These are phyloP conservation scores for Macrotis lagotis DNA, from an alignment of 2,113 vertebrate species.

Conservation along the genomic window DNA sequence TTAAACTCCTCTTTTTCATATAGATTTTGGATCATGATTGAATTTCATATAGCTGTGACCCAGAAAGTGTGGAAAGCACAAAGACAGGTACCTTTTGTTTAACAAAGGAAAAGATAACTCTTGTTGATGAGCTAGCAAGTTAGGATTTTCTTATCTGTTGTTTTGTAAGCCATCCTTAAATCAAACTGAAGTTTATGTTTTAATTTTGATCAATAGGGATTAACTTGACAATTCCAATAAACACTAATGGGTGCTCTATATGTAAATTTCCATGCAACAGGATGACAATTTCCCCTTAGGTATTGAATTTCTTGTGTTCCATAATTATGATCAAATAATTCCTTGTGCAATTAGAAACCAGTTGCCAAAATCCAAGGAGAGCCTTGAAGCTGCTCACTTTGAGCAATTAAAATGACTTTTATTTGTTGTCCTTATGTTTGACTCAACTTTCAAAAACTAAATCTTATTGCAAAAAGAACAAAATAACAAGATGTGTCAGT, in stretches of 20 bases:
- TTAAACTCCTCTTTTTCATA: neutral
- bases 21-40: conserved; percentile 27
- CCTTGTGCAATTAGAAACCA: conserved; percentile 64
- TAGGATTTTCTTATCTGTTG: conserved; percentile 17
- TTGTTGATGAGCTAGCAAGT: conserved; percentile 2
- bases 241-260: conserved; percentile 35
- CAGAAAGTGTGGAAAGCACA: neutral
- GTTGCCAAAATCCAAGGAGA: conserved; percentile 37
- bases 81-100: neutral
- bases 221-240: conserved; percentile 62
- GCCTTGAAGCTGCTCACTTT: conserved; percentile 53
- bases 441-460: conserved; percentile 45
- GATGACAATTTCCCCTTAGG: conserved; percentile 56
- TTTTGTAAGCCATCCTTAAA: conserved; percentile 44
- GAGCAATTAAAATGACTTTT: conserved; percentile 59
- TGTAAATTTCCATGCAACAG: conserved; percentile 47
- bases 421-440: conserved; percentile 55
- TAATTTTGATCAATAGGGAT: conserved; percentile 55
- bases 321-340: conserved; percentile 73
- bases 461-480: conserved; percentile 48
- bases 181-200: conserved; percentile 61
- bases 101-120: neutral
- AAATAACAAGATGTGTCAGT: conserved; percentile 49
- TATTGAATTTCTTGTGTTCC: conserved; percentile 59
- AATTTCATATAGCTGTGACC: neutral